Percentiles rank a stretch among this genome's conserved stretches.
Evolutionary conservation across 2,797 vertebrate genomes (phyloP).

Genomic region (Poeciliopsis paucimaculata): DNA sequence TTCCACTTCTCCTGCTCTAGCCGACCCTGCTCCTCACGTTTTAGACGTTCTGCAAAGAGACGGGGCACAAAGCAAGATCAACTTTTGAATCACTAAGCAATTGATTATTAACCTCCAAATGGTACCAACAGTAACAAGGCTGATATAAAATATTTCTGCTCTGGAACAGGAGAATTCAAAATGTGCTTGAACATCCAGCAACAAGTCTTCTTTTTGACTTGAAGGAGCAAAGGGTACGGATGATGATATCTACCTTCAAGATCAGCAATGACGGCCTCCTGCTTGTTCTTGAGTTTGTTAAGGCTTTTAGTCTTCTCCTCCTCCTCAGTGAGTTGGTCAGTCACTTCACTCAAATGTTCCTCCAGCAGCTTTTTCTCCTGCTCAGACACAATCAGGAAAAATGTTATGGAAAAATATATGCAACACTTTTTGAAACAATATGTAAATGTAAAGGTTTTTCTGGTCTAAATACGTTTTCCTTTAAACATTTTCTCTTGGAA

Average conservation of each 20-base stretch:
- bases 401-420: background rate
- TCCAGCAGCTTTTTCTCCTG: conserved; percentile 90
- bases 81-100: background rate
- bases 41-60: conserved; percentile 85
- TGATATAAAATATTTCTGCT: background rate
- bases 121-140: background rate
- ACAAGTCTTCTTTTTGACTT: too few species aligned
- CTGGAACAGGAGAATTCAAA: background rate
- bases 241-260: conserved; percentile 82
- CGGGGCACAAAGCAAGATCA: background rate
- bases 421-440: background rate
- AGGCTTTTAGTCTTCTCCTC: conserved; percentile 92
- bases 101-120: too few species aligned
- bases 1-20: conserved; percentile 91
- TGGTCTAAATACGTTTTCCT: background rate
- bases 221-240: background rate
- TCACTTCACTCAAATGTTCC: conserved; percentile 87
- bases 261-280: conserved; percentile 88
- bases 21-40: conserved; percentile 91
- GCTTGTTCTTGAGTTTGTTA: conserved; percentile 90
- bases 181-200: background rate
- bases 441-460: background rate
- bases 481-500: background rate
- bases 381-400: conserved; percentile 15
- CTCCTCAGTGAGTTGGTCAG: conserved; percentile 87